These are phyloP conservation scores for Ochlodes sylvanus DNA, from an alignment of 2,888 invertebrate genomes.

Conservation along the genomic window DNA sequence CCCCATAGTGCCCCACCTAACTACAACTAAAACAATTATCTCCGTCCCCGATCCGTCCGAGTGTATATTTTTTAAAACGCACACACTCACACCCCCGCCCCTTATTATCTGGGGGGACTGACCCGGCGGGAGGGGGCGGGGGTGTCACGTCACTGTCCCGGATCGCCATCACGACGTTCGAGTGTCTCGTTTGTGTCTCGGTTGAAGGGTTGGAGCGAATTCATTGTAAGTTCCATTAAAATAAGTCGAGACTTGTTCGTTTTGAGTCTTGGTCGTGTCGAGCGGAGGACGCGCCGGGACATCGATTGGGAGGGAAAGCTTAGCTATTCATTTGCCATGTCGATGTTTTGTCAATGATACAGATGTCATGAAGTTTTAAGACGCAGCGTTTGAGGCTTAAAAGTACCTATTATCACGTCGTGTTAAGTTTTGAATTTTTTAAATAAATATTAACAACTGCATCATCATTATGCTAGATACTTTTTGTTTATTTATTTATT, in stretches of 20 bases:
- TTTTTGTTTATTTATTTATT: no score
- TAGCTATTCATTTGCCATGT: constrained; percentile 39
- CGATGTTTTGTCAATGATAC: not conserved
- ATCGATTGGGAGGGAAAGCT: constrained; percentile 37
- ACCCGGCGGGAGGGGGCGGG: constrained; percentile 48
- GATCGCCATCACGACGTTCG: constrained; percentile 72
- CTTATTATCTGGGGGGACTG: constrained; percentile 76
- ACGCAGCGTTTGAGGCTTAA: no score
- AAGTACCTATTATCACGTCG: no score
- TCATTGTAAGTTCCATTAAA: constrained; percentile 40
- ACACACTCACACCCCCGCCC: constrained; percentile 70
- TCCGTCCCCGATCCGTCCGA: constrained; percentile 29
- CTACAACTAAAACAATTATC: constrained; percentile 39
- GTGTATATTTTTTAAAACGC: constrained; percentile 53
- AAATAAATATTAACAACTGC: no score
- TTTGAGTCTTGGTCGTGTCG: constrained; percentile 16
- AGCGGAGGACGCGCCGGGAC: constrained; percentile 10
- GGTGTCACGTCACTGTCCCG: constrained; percentile 82
- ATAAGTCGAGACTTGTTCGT: constrained; percentile 36
- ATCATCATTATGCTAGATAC: no score
- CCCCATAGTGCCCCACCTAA: constrained; percentile 12
- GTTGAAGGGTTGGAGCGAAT: constrained; percentile 66
- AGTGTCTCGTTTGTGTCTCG: constrained; percentile 79
- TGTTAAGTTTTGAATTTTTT: no score
- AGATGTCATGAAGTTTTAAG: not conserved